phyloP scores from a whole-genome alignment of 2,888 invertebrate species.

The Adela reaumurella region DNA sequence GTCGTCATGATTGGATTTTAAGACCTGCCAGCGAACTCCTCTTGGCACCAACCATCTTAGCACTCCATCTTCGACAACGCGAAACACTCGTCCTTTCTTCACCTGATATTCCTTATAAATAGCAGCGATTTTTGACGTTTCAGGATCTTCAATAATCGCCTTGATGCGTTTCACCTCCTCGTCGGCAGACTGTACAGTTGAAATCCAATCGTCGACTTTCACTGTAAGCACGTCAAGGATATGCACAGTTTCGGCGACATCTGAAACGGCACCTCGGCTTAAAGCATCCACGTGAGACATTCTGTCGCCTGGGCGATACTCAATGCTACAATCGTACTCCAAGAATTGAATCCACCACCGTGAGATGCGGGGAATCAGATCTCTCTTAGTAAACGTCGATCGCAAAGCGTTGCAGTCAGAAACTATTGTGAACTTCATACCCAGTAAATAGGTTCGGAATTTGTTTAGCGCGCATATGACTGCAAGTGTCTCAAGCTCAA shows the following conservation, averaged over 20 bases:
- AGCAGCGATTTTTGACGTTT: not conserved
- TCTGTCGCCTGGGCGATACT: conserved; percentile 11
- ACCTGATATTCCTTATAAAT: too few species aligned
- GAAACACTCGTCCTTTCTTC: not conserved
- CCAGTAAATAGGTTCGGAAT: conserved; percentile 14
- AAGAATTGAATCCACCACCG: not conserved
- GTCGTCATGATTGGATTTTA: conserved; percentile 5
- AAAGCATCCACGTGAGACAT: conserved; percentile 22
- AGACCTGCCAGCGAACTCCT: conserved; percentile 4
- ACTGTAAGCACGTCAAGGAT: too few species aligned
- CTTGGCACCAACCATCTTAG: not conserved
- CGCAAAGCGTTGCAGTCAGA: conserved; percentile 14
- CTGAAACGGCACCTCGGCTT: conserved; percentile 8
- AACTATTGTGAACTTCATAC: conserved; percentile 12
- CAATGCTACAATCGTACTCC: conserved; percentile 10
- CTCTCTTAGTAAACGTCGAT: not conserved
- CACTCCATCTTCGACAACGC: too few species aligned
- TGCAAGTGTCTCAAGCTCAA: too few species aligned
- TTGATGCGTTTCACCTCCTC: too few species aligned
- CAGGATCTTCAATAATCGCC: too few species aligned
- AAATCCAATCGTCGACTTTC: too few species aligned
- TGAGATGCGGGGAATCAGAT: not conserved
- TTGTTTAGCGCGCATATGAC: conserved; percentile 11
- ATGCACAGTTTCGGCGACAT: too few species aligned
- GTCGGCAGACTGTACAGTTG: too few species aligned